phyloP scores from a whole-genome alignment of 2,113 vertebrate species.

The Chionomys nivalis region DNA sequence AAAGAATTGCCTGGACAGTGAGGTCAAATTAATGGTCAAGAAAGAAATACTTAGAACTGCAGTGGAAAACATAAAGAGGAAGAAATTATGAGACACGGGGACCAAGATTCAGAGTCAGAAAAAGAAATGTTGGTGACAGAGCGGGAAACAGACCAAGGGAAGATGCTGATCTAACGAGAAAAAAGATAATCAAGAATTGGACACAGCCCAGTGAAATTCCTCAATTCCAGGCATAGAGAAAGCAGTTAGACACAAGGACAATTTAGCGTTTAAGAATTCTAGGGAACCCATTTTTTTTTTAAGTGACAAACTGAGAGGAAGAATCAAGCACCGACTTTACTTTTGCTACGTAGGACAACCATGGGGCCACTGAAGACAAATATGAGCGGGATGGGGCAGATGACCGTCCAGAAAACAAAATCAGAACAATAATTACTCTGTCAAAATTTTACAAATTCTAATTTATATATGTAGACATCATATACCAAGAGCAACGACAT shows the following conservation, averaged over 20 bases:
- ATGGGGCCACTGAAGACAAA: neutral
- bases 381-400: neutral
- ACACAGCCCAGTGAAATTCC: neutral
- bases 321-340: neutral
- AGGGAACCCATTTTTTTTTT: neutral
- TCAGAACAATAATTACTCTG: neutral
- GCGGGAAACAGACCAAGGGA: neutral
- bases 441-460: neutral
- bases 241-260: neutral
- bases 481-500: neutral
- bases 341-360: neutral
- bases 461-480: neutral
- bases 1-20: neutral
- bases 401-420: neutral
- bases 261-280: neutral
- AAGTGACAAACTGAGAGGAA: slow-evolving; percentile 13
- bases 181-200: slow-evolving; percentile 4
- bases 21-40: slow-evolving; percentile 22
- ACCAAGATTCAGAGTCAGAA: neutral
- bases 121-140: neutral
- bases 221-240: slow-evolving; percentile 4
- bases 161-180: neutral
- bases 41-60: slow-evolving; percentile 29
- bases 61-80: neutral
- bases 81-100: neutral